A percentile compares a stretch with the other conserved stretches of the same genome.
Evolutionary conservation across 2,113 vertebrate species (phyloP).

Genomic region (Clarias macrocephalus): DNA sequence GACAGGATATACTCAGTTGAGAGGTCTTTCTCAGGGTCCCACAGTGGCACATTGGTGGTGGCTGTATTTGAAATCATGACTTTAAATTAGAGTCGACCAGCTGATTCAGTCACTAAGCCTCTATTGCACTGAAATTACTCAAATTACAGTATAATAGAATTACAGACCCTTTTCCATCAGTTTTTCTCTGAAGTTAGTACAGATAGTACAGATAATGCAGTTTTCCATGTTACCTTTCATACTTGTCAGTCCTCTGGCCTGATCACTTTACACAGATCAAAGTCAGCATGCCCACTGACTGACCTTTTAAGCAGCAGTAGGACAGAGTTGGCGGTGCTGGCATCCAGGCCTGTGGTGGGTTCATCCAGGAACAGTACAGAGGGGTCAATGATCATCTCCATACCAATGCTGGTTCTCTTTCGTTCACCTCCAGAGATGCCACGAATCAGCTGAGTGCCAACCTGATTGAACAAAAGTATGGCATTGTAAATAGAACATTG

Average conservation of each 20-base stretch:
- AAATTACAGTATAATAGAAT: background rate
- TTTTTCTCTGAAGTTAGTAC: too few relatives aligned
- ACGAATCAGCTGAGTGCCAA: slow-evolving; percentile 85
- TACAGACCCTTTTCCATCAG: background rate
- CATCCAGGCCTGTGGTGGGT: slow-evolving; percentile 90
- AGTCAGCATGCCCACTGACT: background rate
- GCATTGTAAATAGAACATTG: background rate
- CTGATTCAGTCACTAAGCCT: background rate
- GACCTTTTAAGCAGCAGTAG: slow-evolving; percentile 87
- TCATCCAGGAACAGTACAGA: slow-evolving; percentile 91
- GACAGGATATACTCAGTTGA: too few relatives aligned
- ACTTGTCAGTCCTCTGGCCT: too few relatives aligned
- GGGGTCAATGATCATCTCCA: slow-evolving; percentile 93
- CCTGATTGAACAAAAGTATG: slow-evolving; percentile 65
- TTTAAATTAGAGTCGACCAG: too few relatives aligned
- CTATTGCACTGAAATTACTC: background rate
- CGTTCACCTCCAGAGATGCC: slow-evolving; percentile 93
- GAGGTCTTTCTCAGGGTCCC: background rate
- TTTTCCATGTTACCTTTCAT: too few relatives aligned
- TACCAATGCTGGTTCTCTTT: slow-evolving; percentile 92
- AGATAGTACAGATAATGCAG: too few relatives aligned
- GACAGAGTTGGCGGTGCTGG: slow-evolving; percentile 91
- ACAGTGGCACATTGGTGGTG: background rate
- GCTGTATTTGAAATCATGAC: too few relatives aligned
- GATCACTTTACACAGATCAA: too few relatives aligned